Conservation (phyloP, 2,113 vertebrate species). For the Glareola pratincola region DNA sequence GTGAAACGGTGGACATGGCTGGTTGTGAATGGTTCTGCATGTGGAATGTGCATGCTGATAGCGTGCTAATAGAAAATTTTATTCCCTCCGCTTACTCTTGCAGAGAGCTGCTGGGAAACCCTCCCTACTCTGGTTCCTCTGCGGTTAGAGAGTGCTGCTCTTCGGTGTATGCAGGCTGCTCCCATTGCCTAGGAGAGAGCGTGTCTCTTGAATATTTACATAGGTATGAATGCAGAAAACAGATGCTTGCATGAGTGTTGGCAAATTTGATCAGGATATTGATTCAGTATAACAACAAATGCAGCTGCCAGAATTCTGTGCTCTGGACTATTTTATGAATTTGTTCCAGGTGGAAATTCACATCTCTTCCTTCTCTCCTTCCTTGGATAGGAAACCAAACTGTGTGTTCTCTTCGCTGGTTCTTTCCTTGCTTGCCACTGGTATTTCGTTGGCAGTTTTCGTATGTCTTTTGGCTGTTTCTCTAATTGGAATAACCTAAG, state of each 20-base stretch:
- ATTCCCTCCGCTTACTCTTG: neutral
- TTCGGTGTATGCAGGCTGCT: rapidly evolving
- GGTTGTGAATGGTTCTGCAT: neutral
- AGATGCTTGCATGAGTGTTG: neutral
- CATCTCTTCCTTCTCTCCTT: neutral
- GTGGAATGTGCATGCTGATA: neutral
- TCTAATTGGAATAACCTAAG: neutral
- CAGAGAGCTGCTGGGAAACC: neutral
- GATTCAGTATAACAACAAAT: neutral
- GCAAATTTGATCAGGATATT: constrained; percentile 26
- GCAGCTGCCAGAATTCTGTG: neutral
- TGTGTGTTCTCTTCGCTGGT: neutral
- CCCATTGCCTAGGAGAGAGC: neutral
- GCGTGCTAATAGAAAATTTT: too few species aligned
- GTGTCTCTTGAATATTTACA: neutral
- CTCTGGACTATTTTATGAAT: constrained; percentile 3
- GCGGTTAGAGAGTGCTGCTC: neutral
- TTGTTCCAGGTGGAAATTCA: constrained; percentile 42
- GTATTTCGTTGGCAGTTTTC: constrained; percentile 27
- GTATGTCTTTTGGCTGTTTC: neutral
- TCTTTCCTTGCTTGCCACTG: neutral
- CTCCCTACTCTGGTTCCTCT: rapidly evolving
- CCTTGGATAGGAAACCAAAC: neutral
- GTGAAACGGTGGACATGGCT: rapidly evolving
- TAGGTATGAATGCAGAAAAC: neutral